Base-by-base conservation (phyloP, 2,888 invertebrate species). In the Thereva nobilitata region DNA sequence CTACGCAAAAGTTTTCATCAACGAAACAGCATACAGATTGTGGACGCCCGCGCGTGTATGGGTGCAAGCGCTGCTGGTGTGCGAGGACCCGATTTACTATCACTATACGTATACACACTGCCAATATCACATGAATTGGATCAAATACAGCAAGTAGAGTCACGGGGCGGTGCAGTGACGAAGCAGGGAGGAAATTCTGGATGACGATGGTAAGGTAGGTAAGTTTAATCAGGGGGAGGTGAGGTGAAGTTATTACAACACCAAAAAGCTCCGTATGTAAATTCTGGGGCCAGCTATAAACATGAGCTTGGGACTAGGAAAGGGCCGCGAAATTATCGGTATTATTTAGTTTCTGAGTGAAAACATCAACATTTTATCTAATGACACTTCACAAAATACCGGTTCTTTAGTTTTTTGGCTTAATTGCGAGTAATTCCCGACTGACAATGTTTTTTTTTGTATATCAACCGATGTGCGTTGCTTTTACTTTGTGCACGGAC, bases 1-100 rank as follows among this genome's bases (percentile, higher is more conserved):
- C 63, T 63, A 63, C 63, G 63, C 63, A 63, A 63, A 63, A 63
- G 41, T 50, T 59, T 59, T 59, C 59, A 49, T 59, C 59, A 44
- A 41, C 44, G 38, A 56, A 35, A 45, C 34, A 44, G 44, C 37
- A 45, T 37, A 57, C 57, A 57, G 23, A 54, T 1, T 37, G 54
- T 38, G 54, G 37, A 35, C 38, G 54, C 10, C 54, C 12, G 38
- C 7, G 35, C 54, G 40, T 12, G 54, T 41, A 55, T 41, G 41
- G 38, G 40, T 47, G 10, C 4, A n/a, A 4, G 12, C 47, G 12
- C 10, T 47, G 7, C 2, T 6, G 47, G 23, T 23, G 23, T 23
- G 23, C 23, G 23, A 23, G 23, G 5, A 47, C 47, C n/a, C n/a
- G 5, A 10, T 2, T n/a, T 6, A 10, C 3, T n/a, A 12, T 47